Percentiles rank a stretch among this genome's conserved stretches.
Evolutionary conservation across 2,797 vertebrate species (phyloP).

Genomic region (Sarcophilus harrisii): DNA sequence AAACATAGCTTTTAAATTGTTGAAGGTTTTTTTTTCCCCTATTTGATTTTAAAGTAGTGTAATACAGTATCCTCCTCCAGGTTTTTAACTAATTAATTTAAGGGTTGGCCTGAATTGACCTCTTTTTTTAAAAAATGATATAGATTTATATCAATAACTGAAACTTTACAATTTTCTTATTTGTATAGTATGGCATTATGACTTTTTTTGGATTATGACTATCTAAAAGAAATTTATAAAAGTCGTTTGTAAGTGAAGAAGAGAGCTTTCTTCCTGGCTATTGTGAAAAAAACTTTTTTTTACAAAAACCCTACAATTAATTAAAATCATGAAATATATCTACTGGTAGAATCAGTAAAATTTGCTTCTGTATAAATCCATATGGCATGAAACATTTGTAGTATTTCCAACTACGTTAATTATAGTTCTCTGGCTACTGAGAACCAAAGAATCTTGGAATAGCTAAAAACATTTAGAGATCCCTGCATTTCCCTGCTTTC

Average conservation of each 20-base stretch:
- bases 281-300: not conserved
- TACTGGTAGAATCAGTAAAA: not conserved
- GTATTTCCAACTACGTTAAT: conserved; percentile 24
- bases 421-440: not conserved
- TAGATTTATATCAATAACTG: not conserved
- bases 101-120: not conserved
- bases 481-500: not conserved
- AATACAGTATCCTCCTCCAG: not conserved
- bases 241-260: conserved; percentile 13
- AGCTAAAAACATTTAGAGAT: not conserved
- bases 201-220: not conserved
- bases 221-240: not conserved
- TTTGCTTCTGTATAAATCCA: conserved; percentile 1
- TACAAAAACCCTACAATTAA: not conserved
- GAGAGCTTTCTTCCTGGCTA: conserved; percentile 14
- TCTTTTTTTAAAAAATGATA: not conserved
- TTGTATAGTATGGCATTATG: not conserved
- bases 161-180: not conserved
- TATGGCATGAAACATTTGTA: not conserved
- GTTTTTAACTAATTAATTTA: conserved; percentile 36
- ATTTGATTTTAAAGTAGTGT: conserved; percentile 27
- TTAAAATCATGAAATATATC: conserved; percentile 34
- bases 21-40: conserved; percentile 1
- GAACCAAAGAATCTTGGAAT: conserved; percentile 6
- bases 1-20: conserved; percentile 27